Evolutionary conservation across 1,140 invertebrate species (phyloP).

Genomic region (Drosophila paulistorum): DNA sequence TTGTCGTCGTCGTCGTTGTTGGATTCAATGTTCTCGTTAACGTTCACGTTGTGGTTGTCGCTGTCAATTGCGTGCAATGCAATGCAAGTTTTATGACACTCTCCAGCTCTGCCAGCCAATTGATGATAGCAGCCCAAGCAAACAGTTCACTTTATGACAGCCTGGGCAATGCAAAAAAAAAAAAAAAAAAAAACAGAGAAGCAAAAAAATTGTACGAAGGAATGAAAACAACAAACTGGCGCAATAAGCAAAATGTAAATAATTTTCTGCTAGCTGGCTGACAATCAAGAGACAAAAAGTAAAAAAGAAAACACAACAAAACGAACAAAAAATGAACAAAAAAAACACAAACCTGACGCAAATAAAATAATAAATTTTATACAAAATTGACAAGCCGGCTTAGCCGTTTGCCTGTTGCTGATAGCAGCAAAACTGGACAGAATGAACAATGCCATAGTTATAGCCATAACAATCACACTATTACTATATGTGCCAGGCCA

Average conservation of each 20-base stretch:
- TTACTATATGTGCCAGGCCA: conserved; percentile 33
- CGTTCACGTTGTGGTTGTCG: conserved; percentile 22
- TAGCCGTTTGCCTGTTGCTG: conserved; percentile 62
- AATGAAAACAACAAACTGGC: conserved; percentile 22
- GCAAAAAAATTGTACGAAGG: neutral
- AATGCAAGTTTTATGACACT: conserved; percentile 76
- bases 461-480: neutral
- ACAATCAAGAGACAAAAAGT: conserved; percentile 15
- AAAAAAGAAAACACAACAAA: conserved; percentile 31
- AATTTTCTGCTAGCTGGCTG: conserved; percentile 51
- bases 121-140: conserved; percentile 53
- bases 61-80: conserved; percentile 70
- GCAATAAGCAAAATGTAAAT: conserved; percentile 78
- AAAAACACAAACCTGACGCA: conserved; percentile 64
- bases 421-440: conserved; percentile 53
- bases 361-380: conserved; percentile 81
- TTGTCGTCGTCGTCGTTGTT: conserved; percentile 16
- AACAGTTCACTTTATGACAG: conserved; percentile 72
- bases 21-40: conserved; percentile 11
- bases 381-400: conserved; percentile 79
- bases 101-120: conserved; percentile 29
- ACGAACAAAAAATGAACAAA: conserved; percentile 13
- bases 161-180: conserved; percentile 56
- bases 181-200: neutral
- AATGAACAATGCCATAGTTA: conserved; percentile 8